A percentile compares a stretch with the other conserved stretches of the same genome.
Conservation (phyloP, 2,113 vertebrate genomes). For the Herpetotheres cachinnans region DNA sequence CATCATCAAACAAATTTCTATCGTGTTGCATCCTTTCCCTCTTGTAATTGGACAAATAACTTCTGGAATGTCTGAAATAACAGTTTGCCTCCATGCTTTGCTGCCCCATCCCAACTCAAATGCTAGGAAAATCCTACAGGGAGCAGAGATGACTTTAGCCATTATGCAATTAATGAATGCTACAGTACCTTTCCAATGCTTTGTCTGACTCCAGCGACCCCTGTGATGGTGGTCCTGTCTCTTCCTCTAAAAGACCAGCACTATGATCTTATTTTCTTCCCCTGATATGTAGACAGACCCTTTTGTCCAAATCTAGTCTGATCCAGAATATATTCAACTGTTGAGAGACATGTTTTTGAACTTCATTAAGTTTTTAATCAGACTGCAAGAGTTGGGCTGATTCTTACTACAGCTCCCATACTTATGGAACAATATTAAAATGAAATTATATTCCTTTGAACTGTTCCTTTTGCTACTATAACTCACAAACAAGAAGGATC, state of each 20-base stretch:
- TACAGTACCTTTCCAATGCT: not conserved
- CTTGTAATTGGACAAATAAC: not conserved
- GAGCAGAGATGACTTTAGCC: not conserved
- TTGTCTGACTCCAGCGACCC: not conserved
- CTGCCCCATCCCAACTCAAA: not conserved
- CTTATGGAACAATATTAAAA: not conserved
- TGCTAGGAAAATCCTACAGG: not conserved
- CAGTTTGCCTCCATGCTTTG: not conserved
- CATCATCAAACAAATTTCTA: not conserved
- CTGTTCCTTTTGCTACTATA: not conserved
- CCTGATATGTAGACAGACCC: accelerated
- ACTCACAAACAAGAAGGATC: not conserved
- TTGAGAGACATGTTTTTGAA: not conserved
- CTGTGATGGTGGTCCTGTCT: not conserved
- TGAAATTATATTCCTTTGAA: not conserved
- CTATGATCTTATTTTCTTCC: not conserved
- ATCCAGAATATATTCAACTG: not conserved
- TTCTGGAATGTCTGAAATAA: not conserved
- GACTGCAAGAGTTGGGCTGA: not conserved
- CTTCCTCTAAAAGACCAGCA: not conserved
- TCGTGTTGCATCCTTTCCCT: not conserved
- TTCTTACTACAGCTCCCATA: not conserved
- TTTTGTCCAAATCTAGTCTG: not conserved
- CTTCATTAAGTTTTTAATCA: not conserved
- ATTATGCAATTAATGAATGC: not conserved